Conservation (phyloP, 2,888 invertebrate genomes). For the Chrysotoxum bicinctum region DNA sequence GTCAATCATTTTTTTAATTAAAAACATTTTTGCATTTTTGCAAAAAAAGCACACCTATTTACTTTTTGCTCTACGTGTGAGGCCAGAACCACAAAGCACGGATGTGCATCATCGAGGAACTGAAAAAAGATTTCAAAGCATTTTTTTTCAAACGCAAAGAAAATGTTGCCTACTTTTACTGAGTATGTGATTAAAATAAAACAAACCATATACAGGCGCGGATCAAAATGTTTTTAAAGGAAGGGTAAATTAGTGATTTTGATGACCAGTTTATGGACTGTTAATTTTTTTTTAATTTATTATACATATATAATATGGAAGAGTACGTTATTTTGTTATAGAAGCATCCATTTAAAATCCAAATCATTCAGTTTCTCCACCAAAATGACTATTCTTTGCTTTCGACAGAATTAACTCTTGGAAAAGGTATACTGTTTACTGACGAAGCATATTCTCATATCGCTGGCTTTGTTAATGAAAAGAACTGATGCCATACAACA, state of each 20-base stretch:
- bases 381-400: no score
- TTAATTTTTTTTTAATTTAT: no score
- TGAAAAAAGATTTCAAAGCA: neutral
- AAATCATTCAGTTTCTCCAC: no score
- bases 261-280: no score
- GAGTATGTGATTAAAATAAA: neutral
- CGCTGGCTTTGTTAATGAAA: no score
- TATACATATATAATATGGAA: no score
- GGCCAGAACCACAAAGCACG: constrained; percentile 23
- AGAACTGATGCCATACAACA: no score
- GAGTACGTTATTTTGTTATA: no score
- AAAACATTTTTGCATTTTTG: neutral
- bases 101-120: neutral
- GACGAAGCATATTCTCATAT: no score
- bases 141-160: neutral
- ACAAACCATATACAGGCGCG: neutral
- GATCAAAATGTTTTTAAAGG: neutral
- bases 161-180: constrained; percentile 21
- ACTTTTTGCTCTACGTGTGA: constrained; percentile 37
- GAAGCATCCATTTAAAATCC: no score
- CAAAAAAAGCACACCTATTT: constrained; percentile 27
- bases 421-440: no score
- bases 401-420: no score
- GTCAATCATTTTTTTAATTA: neutral
- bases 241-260: neutral